Percentiles rank a stretch among this genome's conserved stretches.
Conservation (phyloP, 2,888 invertebrate species). For the Odontomyia ornata region DNA sequence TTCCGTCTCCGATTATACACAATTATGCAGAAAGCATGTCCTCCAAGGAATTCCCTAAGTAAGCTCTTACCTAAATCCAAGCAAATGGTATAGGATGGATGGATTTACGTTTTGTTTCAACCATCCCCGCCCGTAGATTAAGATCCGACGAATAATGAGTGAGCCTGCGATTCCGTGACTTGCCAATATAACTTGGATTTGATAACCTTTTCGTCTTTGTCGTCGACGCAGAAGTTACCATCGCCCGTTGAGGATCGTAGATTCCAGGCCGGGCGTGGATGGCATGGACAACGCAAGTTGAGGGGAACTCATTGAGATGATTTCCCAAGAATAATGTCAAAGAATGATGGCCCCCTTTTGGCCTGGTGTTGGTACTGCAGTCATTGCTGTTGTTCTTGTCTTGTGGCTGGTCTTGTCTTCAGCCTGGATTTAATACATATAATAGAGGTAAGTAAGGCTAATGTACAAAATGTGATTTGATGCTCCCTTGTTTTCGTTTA, state of each 20-base stretch:
- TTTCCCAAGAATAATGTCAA: constrained; percentile 27
- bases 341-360: constrained; percentile 7
- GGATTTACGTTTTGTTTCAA: not conserved
- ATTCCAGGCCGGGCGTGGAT: no score
- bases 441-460: constrained; percentile 6
- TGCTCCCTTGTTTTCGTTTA: not conserved
- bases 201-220: constrained; percentile 10
- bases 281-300: no score
- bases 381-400: not conserved
- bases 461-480: constrained; percentile 2
- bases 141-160: not conserved
- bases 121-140: not conserved
- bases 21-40: not conserved
- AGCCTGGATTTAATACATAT: not conserved
- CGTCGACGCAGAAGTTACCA: no score
- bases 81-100: not conserved
- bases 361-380: not conserved
- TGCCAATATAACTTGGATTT: constrained; percentile 4
- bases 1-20: not conserved
- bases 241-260: no score
- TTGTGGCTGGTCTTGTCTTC: not conserved
- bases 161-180: constrained; percentile 4
- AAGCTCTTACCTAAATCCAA: not conserved
- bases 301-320: not conserved
- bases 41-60: not conserved